These are phyloP conservation scores for Frankliniella fusca DNA, from an alignment of 2,888 invertebrate genomes.

Conservation along the genomic window DNA sequence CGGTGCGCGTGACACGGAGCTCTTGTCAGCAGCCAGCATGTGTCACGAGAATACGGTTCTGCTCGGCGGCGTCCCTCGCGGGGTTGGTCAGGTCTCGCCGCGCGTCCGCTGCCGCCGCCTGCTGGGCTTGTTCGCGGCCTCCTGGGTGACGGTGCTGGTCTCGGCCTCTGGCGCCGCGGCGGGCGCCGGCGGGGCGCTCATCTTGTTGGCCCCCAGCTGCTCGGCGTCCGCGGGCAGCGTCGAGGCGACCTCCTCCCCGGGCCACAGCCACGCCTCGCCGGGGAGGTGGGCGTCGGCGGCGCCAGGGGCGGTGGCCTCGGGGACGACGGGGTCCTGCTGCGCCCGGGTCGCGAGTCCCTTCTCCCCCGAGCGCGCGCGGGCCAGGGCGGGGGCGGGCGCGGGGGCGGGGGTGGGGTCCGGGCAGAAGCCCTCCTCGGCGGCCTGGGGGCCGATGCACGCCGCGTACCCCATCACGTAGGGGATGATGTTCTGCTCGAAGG, in stretches of 20 bases:
- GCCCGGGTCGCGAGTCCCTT: too few relatives aligned
- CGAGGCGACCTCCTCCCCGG: background rate
- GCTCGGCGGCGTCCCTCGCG: too few relatives aligned
- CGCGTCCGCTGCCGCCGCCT: too few relatives aligned
- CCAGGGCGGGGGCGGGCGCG: background rate
- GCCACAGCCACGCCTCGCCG: background rate
- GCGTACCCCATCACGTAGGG: slow-evolving; percentile 73
- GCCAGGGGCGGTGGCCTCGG: background rate
- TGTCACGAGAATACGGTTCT: too few relatives aligned
- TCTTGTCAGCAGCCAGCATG: too few relatives aligned
- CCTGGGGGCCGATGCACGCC: slow-evolving; percentile 62
- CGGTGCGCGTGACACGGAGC: too few relatives aligned
- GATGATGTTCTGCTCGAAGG: slow-evolving; percentile 72
- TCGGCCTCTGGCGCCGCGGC: background rate
- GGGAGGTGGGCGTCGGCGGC: background rate
- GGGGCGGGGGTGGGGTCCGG: background rate
- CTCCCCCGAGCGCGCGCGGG: background rate
- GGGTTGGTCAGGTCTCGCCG: too few relatives aligned
- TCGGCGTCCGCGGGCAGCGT: background rate
- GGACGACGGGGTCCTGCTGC: background rate
- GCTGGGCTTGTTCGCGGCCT: background rate
- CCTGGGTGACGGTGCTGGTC: background rate
- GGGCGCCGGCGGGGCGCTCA: background rate
- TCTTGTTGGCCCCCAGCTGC: background rate
- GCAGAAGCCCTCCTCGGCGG: slow-evolving; percentile 40